Base-by-base conservation (phyloP, 2,888 invertebrate genomes). In the Sericinus montela region DNA sequence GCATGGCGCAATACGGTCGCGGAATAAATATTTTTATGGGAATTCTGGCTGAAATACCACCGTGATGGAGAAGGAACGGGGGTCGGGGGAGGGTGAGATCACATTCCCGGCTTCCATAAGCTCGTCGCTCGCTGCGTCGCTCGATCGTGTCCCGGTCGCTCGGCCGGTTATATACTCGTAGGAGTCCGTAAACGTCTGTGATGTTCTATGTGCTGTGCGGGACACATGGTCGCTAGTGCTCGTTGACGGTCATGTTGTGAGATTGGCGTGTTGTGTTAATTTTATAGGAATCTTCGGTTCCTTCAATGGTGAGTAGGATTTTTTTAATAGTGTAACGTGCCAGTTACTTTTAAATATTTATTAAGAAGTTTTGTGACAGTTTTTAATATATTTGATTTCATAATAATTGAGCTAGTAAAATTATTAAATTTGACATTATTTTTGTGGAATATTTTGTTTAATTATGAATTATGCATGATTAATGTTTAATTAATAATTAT, bases 1-100 rank as follows among this genome's bases (percentile, higher is more conserved):
- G 75, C 73, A 80, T 72, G 75, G 76, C 83, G 84, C 82, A 80
- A 78, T 79, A 81, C 72, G 75, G 68, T 43, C 34, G 34, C 38
- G 48, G 32, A 43, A 48, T 48, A 66, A 69, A 80, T 80, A 79
- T 80, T 83, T 82, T 78, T 75, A 82, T 83, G 78, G 70, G 72
- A 74, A 63, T 67, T 69, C 68, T 60, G 67, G 59, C 63, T 67
- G 61, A 69, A 67, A 67, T 63, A 62, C 63, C 69, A 65, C 60
- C 45, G 48, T 45, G 47, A 58, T 57, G 53, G 59, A 2, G 37
- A 15, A 11, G 62, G 62, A 65, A 62, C 63, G 45, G 51, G 51
- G 51, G 47, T 48, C 58, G 54, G 51, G 44, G 55, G 45, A 59
- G 56, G 56, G 57, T 49, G 52, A 19, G 40, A 39, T 35, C 41